These are phyloP conservation scores for Ctenopoma multispine DNA, from an alignment of 2,797 vertebrate genomes.

Conservation along the genomic window DNA sequence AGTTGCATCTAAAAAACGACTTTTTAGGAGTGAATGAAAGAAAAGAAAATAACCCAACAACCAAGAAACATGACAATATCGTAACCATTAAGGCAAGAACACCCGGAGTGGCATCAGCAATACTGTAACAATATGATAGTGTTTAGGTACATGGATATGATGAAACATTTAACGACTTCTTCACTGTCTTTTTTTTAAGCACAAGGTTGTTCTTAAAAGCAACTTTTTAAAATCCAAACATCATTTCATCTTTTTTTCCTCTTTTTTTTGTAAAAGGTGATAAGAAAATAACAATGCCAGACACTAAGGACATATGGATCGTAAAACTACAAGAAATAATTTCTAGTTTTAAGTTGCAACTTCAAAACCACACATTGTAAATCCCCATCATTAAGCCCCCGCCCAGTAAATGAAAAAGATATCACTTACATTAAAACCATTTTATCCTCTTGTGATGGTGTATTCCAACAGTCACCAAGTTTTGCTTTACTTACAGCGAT, in stretches of 20 bases:
- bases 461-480: constrained; percentile 86
- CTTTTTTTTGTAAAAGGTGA: constrained; percentile 77
- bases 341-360: constrained; percentile 84
- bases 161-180: constrained; percentile 85
- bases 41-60: constrained; percentile 70
- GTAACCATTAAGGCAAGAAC: constrained; percentile 99
- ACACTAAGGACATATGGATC: constrained; percentile 85
- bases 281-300: constrained; percentile 86
- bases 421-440: constrained; percentile 90
- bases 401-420: constrained; percentile 81
- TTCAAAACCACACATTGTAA: constrained; percentile 82
- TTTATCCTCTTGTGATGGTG: constrained; percentile 86
- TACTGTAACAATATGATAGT: constrained; percentile 85
- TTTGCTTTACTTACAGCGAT: constrained; percentile 88
- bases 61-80: constrained; percentile 84
- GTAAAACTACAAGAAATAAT: constrained; percentile 87
- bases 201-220: constrained; percentile 81
- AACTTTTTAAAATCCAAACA: constrained; percentile 79
- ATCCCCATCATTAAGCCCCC: constrained; percentile 68
- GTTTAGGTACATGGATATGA: constrained; percentile 85
- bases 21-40: constrained; percentile 67
- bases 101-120: constrained; percentile 94
- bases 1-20: constrained; percentile 76
- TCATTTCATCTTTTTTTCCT: constrained; percentile 69
- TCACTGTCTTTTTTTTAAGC: constrained; percentile 83